These are phyloP conservation scores for Pipistrellus nathusii DNA, from an alignment of 2,797 vertebrate genomes.

Conservation along the genomic window DNA sequence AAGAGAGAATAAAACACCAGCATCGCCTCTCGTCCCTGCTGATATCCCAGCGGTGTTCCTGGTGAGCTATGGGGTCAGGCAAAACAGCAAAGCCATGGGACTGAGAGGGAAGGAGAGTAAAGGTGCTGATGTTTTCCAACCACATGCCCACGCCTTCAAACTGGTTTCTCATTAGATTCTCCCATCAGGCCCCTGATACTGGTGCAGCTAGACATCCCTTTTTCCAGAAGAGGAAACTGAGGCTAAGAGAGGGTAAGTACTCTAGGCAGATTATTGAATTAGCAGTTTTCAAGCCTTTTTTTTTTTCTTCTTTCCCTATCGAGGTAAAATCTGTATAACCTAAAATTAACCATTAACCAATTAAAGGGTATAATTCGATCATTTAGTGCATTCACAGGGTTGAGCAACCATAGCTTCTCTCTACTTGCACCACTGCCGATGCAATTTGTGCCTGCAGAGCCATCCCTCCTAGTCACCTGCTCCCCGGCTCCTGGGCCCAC, in stretches of 20 bases:
- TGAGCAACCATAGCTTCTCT: not conserved
- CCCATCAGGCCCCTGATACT: not conserved
- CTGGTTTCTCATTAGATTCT: not conserved
- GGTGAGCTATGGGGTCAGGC: not conserved
- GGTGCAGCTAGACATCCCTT: too few species aligned
- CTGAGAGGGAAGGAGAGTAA: not conserved
- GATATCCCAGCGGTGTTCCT: not conserved
- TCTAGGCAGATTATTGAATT: not conserved
- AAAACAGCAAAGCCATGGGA: rapidly evolving
- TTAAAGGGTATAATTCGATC: not conserved
- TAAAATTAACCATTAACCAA: not conserved
- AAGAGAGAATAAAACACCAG: not conserved
- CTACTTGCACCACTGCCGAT: too few species aligned
- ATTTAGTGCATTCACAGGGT: not conserved
- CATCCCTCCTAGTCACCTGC: not conserved
- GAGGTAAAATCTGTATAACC: not conserved
- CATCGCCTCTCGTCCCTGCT: rapidly evolving
- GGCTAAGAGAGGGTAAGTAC: not conserved
- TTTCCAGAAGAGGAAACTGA: not conserved
- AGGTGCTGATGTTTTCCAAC: not conserved
- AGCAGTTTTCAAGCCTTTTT: not conserved
- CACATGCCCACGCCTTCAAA: not conserved
- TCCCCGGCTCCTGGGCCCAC: not conserved
- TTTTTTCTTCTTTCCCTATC: not conserved
- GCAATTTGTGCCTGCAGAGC: too few species aligned